Base-by-base conservation (phyloP, 64 coral and sea anemone genomes). In the Pocillopora verrucosa region DNA sequence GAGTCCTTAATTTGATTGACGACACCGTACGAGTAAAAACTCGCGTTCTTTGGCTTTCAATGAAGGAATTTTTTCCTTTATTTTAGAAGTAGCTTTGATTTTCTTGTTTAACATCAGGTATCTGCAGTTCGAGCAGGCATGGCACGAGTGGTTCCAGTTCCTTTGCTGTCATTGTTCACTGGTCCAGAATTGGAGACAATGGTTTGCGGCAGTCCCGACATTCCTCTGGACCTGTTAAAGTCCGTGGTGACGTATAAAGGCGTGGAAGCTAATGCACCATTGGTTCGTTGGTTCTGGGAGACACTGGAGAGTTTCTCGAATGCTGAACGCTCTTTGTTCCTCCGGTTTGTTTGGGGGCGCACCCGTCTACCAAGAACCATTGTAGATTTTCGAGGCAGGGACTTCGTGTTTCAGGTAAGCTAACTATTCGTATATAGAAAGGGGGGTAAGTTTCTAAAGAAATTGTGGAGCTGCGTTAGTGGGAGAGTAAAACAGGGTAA, bases 161-260 rank as follows among this genome's bases (percentile, higher is more conserved):
- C 94, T 15, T 77, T 99, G 34, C 59, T 99, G 36, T 99, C 97
- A 35, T 86, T 99, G 20, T 99, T 99, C 63, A 99, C 94, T 58
- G 97, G 97, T 6, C 93, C 88, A 13, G 97, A 95, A 73, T 80
- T 99, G 12, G 97, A 99, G 80, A 95, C 93, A 5, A 99, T 99
- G 97, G 97, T 99, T 10, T 99, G 97, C 75, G 97, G 97, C 10
- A 99, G 97, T 87, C 97, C 97, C 24, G 97, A 99, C 60, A 99
- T 99, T 62, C 97, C 91, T 12, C 76, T 99, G 79, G 97, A 99
- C 74, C 85, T 99, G 41, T 67, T 99, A 1, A 99, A 99, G 72
- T 95, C 94, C 25, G 97, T 99, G 76, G 94, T 91, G 19, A 95
- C 97, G 36, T 99, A 99, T 59, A 99, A 99, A 76, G 97, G 97